These are phyloP conservation scores for Festucalex cinctus DNA, from an alignment of 2,113 vertebrate genomes.

Conservation along the genomic window DNA sequence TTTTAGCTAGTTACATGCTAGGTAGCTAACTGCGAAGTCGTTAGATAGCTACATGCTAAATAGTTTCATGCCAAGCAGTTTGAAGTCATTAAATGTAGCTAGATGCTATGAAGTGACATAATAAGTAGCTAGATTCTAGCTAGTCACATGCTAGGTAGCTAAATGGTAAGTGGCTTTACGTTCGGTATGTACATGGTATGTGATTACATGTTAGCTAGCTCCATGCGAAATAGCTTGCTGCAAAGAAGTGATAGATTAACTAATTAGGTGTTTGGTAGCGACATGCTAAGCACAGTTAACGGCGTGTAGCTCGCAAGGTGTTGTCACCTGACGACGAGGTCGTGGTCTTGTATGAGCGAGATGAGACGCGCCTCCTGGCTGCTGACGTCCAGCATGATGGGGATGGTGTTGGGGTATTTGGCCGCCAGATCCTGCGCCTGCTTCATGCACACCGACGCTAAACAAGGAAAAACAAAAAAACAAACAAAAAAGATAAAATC, in stretches of 20 bases:
- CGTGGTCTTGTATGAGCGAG: constrained; percentile 82
- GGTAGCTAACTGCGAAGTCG: too few relatives aligned
- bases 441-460: constrained; percentile 80
- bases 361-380: constrained; percentile 79
- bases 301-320: background rate
- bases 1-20: background rate
- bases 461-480: background rate
- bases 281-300: background rate
- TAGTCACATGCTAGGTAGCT: background rate
- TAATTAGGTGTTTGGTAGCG: too few relatives aligned
- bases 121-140: too few relatives aligned
- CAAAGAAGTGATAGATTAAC: too few relatives aligned
- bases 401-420: constrained; percentile 79
- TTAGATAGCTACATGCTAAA: too few relatives aligned
- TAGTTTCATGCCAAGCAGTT: background rate
- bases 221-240: background rate
- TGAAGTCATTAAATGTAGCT: background rate
- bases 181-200: too few relatives aligned
- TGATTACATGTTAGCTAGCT: background rate
- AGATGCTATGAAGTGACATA: too few relatives aligned
- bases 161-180: background rate
- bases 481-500: too few relatives aligned
- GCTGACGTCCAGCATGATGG: constrained; percentile 77
- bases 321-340: constrained; percentile 90
- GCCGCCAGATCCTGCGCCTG: constrained; percentile 82